Evolutionary conservation across 2,888 invertebrate species (phyloP).

Genomic region (Pachymerium ferrugineum): DNA sequence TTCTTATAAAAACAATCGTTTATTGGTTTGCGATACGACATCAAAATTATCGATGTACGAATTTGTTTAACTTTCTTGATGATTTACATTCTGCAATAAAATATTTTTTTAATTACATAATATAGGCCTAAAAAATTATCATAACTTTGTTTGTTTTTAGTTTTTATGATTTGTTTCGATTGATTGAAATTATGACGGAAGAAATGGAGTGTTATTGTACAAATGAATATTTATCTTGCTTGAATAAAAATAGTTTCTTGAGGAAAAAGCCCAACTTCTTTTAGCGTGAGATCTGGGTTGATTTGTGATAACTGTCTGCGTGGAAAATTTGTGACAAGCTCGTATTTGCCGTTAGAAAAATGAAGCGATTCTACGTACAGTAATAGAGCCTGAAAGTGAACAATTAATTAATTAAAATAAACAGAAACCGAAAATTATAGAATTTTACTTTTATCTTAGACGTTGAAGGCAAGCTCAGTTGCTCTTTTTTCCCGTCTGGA

Average conservation of each 20-base stretch:
- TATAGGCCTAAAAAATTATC: too few relatives aligned
- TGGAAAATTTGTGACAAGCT: constrained; percentile 51
- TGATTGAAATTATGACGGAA: background rate
- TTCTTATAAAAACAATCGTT: background rate
- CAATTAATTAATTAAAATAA: constrained; percentile 16
- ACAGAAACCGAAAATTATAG: background rate
- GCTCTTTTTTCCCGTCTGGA: constrained; percentile 49
- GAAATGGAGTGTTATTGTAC: background rate
- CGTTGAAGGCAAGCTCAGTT: constrained; percentile 46
- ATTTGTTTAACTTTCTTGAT: background rate
- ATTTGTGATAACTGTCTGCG: constrained; percentile 46
- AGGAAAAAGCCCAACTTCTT: constrained; percentile 47
- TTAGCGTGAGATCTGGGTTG: constrained; percentile 45
- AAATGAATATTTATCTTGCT: constrained; percentile 38
- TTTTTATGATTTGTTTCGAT: background rate
- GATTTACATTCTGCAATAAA: background rate
- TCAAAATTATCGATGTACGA: background rate
- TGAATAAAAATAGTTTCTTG: constrained; percentile 52
- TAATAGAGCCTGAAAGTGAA: constrained; percentile 46
- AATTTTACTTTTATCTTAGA: constrained; percentile 47
- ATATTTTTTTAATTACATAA: background rate
- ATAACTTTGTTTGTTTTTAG: too few relatives aligned
- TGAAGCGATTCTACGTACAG: constrained; percentile 47
- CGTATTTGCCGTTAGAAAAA: constrained; percentile 46
- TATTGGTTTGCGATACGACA: background rate